Evolutionary conservation across 2,113 vertebrate species (phyloP), one percentile per base, ranked within the genome.

Genomic region (Cariama cristata): DNA sequence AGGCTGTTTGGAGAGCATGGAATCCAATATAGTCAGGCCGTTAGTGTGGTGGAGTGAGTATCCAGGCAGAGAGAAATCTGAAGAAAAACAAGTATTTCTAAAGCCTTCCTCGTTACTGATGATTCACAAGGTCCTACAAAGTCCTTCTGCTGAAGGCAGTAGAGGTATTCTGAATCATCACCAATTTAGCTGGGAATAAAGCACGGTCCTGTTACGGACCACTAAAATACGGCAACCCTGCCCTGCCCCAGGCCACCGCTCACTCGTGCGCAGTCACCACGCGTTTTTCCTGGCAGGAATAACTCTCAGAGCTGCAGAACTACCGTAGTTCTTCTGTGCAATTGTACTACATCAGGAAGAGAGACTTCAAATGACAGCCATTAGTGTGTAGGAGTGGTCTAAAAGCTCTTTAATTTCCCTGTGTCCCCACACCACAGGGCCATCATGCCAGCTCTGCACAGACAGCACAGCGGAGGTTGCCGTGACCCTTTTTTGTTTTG

Each of bases 1-100:
- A 96, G 73, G 85, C 87, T 81, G 88, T 88, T 94, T 95, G 95
- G 79, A 79, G 75, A 97, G 89, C 91, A 38, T 44, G 67, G 90
- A 82, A 90, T 97, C 79, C 93, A 93, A 90, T 91, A 42, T 5
- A 86, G 80, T 63, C 55, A 52, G 90, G 92, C 64, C 90, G 86
- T 86, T 95, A 92, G 85, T 13, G 82, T 52, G 86, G 52, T 53
- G 75, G 86, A 80, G 55, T 35, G 81, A 60, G 88, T 15, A 66
- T 27, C 86, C 87, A 91, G 82, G 90, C 90, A 93, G 87, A 77
- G 72, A 64, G 79, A 32, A 69, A 26, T 27, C 77, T 44, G 4
- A 67, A 63, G 81, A 42, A 90, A 95, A 90, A 20, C 49, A 66
- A 67, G 67, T 38, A 40, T 92, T 91, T 56, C 44, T 56, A 63